Base-by-base conservation (phyloP, 2,888 invertebrate genomes). In the Sipha maydis region DNA sequence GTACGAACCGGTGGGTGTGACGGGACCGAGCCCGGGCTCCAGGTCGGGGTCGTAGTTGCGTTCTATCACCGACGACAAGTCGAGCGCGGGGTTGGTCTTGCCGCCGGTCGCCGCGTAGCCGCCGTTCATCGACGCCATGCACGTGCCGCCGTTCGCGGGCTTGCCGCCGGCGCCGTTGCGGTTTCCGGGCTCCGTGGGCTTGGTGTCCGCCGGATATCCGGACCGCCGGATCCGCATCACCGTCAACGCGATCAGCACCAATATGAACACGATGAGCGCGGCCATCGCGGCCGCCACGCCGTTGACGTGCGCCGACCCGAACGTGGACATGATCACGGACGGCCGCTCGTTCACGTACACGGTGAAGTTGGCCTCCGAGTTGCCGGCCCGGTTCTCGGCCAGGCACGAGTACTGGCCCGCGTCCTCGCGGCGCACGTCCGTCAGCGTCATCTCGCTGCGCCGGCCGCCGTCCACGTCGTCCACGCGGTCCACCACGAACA, bases 361-460 rank as follows among this genome's bases (percentile, higher is more conserved):
- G 48, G 97, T 97, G 91, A 97, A 97, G 92, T 97, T 97, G n/a
- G 96, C 96, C 92, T 97, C 97, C 61, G 96, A 95, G 91, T 95
- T 96, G 38, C 97, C 97, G 14, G 96, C 97, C 89, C 95, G 95
- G 92, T 97, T 98, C 92, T 97, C 97, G 19, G 97, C 97, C 2
- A 97, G 95, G 92, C 97, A 97, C 92, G 96, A 96, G 92, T 97
- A 97, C 91, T 96, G 96, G 89, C 95, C 95, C 1, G 96, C 95
- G 91, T 97, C 96, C 2, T 95, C 94, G 92, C 96, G 96, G 92
- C 96, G 96, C 48, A 96, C 95, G 91, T 96, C 96, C 61, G 96
- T 96, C 76, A 97, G 92, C 88, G 96, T 94, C 89, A 97, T 93
- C 14, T 94, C 94, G 89, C 96, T 97, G 90, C 94, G 94, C 92